Conservation (phyloP, 2,888 invertebrate species). For the Hirtodrosophila alboralis region DNA sequence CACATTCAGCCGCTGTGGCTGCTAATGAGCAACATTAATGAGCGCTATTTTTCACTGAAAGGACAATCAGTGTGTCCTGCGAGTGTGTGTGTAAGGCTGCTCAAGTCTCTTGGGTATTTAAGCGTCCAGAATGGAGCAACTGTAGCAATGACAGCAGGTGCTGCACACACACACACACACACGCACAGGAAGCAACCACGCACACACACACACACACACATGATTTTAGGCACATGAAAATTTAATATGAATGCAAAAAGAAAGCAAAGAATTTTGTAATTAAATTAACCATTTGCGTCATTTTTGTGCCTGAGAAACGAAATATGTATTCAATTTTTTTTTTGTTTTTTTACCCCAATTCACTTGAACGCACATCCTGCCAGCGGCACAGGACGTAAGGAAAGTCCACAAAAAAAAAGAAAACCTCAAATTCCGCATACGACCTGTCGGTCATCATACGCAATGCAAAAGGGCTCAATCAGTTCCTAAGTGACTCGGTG, state of each 20-base stretch:
- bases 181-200: neutral
- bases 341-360: conserved; percentile 2
- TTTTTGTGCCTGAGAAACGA: conserved; percentile 13
- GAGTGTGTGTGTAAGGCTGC: conserved; percentile 18
- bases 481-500: conserved; percentile 57
- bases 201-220: neutral
- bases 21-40: conserved; percentile 84
- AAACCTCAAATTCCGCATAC: conserved; percentile 49
- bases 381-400: neutral
- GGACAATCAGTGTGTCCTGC: conserved; percentile 59
- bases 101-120: conserved; percentile 70
- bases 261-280: conserved; percentile 77
- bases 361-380: too few relatives aligned
- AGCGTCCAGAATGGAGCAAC: conserved; percentile 56
- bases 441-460: conserved; percentile 19
- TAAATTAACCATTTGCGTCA: conserved; percentile 71
- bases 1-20: conserved; percentile 56
- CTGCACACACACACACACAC: conserved; percentile 1
- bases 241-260: conserved; percentile 66
- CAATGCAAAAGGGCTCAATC: conserved; percentile 60
- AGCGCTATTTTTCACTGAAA: conserved; percentile 79
- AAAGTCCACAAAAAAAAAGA: neutral
- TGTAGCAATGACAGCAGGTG: conserved; percentile 73
- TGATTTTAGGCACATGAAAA: conserved; percentile 48
- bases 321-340: neutral